Base-by-base conservation (phyloP, 2,113 vertebrate genomes). In the Dryoscopus gambensis region DNA sequence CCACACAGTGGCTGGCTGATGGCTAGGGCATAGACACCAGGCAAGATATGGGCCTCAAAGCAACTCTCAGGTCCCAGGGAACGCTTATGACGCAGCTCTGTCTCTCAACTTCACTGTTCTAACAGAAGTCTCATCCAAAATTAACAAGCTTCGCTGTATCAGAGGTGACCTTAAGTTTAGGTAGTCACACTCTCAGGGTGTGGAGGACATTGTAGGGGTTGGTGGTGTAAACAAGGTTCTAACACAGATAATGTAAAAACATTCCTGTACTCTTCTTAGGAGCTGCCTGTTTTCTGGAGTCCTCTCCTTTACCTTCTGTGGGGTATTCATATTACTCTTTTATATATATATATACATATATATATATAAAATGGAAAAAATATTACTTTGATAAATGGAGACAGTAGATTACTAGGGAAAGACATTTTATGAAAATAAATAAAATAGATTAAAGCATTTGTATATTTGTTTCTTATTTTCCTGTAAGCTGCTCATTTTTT, bases 281-380 rank as follows among this genome's bases (percentile, higher is more conserved):
- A 84, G 18, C 10, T 71, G 7, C 6, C 16, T 67, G 7, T 33
- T 5, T 62, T 37, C 23, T 71, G 11, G 13, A 46, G 13, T 20
- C 18, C 5, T 40, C 1, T 0, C 4, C 13, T 79, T 20, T 55
- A 24, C 6, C 15, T 3, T 52, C 4, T 13, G 8, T 31, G 19
- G 5, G 2, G 2, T 73, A n/a, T 68, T 49, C 73, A 33, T 23
- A 14, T 7, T 49, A 24, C 14, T 46, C n/a, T n/a, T n/a, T n/a
- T 27, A 22, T 5, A 33, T 18, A 24, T 6, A 52, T 15, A 35
- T 10, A 50, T n/a, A n/a, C n/a, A n/a, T 27, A 22, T 5, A 33
- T 18, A 24, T 6, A 52, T 15, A 35, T 10, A 50, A 46, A 69
- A 71, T 3, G 1, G 15, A 69, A 93, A 87, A 82, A 39, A 11